Percentiles rank a stretch among this genome's conserved stretches.
These are phyloP conservation scores for Melanostigma gelatinosum DNA, from an alignment of 2,113 vertebrate genomes.

Conservation along the genomic window DNA sequence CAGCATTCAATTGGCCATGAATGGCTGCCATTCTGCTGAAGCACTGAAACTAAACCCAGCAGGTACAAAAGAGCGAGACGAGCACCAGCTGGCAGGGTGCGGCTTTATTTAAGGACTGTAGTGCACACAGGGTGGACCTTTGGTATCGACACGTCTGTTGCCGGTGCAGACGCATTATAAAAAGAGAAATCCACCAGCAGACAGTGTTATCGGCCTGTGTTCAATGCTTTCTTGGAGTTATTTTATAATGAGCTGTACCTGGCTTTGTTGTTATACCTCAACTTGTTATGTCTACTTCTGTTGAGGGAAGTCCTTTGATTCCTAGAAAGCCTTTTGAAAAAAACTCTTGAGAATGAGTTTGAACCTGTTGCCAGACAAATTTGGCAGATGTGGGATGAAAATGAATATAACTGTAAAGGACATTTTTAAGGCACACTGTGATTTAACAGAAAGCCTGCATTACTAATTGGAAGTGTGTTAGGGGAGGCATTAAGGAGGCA, in stretches of 20 bases:
- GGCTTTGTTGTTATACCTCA: background rate
- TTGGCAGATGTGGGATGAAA: background rate
- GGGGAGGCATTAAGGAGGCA: background rate
- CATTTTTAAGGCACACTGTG: background rate
- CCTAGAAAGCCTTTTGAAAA: background rate
- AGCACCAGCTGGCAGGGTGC: conserved; percentile 68
- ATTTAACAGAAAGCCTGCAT: background rate
- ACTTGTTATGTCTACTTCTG: background rate
- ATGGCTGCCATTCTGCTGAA: background rate
- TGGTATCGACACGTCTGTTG: conserved; percentile 71
- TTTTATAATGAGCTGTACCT: background rate
- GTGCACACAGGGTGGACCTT: conserved; percentile 74
- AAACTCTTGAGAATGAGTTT: background rate
- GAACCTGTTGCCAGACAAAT: background rate
- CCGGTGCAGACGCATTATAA: background rate
- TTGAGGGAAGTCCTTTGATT: background rate
- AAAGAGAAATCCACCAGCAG: conserved; percentile 18
- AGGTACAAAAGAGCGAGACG: conserved; percentile 37
- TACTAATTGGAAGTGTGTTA: background rate
- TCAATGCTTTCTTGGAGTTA: background rate
- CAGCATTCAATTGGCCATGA: background rate
- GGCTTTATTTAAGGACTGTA: conserved; percentile 58
- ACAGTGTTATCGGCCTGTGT: conserved; percentile 1
- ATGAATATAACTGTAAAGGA: background rate
- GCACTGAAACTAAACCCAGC: background rate